These are phyloP conservation scores for Poeciliopsis infans DNA, from an alignment of 2,797 vertebrate species.

Conservation along the genomic window DNA sequence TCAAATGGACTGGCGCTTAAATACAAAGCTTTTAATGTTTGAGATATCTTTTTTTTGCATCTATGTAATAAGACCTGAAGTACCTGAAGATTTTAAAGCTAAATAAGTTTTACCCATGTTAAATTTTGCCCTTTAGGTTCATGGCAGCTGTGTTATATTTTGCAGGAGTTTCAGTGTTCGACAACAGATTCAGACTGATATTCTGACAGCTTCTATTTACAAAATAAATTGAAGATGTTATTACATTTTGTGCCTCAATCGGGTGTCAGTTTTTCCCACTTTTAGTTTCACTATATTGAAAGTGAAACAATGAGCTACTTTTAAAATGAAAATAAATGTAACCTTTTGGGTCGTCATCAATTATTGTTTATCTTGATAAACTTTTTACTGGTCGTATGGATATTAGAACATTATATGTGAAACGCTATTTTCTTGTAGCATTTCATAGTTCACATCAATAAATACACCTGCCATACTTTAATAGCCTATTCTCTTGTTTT, in stretches of 20 bases:
- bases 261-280: neutral
- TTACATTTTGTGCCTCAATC: neutral
- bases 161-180: neutral
- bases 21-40: neutral
- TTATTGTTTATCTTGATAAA: neutral
- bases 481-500: neutral
- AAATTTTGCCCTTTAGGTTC: neutral
- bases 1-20: neutral
- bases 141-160: neutral
- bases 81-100: neutral
- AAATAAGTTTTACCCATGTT: neutral
- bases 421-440: neutral
- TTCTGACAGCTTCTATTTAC: neutral
- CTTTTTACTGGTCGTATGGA: neutral
- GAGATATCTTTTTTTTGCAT: neutral
- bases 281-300: neutral
- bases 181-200: neutral
- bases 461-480: neutral
- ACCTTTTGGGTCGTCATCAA: neutral
- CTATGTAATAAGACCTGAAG: neutral
- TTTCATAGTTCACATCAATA: neutral
- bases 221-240: neutral
- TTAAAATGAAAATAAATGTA: no score
- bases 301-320: no score
- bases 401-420: no score